Conservation (phyloP, 2,797 vertebrate species). For the Ctenopoma kingsleyae region DNA sequence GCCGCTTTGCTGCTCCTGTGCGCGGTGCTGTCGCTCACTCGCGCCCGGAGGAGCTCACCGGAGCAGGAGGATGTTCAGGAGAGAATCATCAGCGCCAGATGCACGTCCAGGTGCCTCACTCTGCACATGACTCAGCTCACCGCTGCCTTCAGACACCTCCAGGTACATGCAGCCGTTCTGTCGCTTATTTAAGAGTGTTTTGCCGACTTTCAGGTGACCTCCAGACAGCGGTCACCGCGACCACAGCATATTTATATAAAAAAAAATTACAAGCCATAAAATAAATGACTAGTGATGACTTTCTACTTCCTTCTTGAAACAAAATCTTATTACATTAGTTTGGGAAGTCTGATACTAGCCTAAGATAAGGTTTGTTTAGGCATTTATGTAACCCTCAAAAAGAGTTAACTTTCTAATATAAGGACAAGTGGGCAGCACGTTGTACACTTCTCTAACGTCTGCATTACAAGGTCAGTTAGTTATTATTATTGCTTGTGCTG, state of each 20-base stretch:
- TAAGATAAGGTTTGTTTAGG: background rate
- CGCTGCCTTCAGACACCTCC: slow-evolving; percentile 72
- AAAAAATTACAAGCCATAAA: background rate
- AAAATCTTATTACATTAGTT: background rate
- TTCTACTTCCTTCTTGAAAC: background rate
- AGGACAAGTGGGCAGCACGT: too few relatives aligned
- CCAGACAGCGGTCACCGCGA: background rate
- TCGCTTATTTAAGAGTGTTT: background rate
- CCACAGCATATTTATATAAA: background rate
- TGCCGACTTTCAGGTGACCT: background rate
- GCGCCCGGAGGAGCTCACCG: slow-evolving; percentile 65
- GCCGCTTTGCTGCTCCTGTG: slow-evolving; percentile 62
- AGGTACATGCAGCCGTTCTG: slow-evolving; percentile 55
- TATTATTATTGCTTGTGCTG: too few relatives aligned
- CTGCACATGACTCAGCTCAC: slow-evolving; percentile 82
- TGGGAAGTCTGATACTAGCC: background rate
- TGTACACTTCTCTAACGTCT: too few relatives aligned
- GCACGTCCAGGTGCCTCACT: slow-evolving; percentile 81
- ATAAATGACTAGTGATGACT: background rate
- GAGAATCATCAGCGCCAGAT: slow-evolving; percentile 76
- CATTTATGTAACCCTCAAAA: background rate
- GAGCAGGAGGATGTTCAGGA: slow-evolving; percentile 71
- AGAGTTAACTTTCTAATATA: too few relatives aligned
- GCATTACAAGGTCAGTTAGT: too few relatives aligned
- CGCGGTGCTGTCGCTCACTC: slow-evolving; percentile 41